Evolutionary conservation across 2,888 invertebrate genomes (phyloP), one percentile per base, ranked within the genome.

Genomic region (Chymomyza caudatula): DNA sequence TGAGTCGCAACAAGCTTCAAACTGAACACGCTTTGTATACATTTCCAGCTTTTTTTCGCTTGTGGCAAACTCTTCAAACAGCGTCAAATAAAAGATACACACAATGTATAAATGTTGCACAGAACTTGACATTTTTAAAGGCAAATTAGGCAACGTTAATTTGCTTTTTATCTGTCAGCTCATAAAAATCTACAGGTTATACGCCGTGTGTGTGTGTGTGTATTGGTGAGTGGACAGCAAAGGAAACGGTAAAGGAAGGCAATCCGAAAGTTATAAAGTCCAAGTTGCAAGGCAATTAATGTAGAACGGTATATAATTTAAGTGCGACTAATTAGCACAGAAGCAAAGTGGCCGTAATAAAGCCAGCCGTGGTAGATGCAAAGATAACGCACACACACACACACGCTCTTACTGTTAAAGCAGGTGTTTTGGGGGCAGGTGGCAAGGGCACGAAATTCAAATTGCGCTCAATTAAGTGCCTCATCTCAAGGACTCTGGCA

Each of bases 291-390:
- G 59, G 62, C 85, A 86, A 86, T 82, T 85, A 82, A 78, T 73
- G 76, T 51, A n/a, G 51, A 13, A 17, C 22, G 51, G 20, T 20
- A 20, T 20, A 51, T 60, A 57, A 69, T 71, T 73, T 69, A 49
- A 67, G 58, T 73, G 69, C 74, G 74, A 74, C 78, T 86, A 88
- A 88, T 87, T 87, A 87, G 74, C 79, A 69, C 51, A 58, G 63
- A 66, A 73, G 70, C 76, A 71, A 78, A 76, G 67, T 76, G 75
- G 63, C 22, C 49, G 22, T 47, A 29, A 17, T 6, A 25, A 17
- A 37, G 53, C 8, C 15, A 8, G 55, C 42, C 22, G 60, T 61
- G 68, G 62, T 57, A 66, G 68, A 73, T 64, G 60, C 51, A 52
- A 63, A 80, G 85, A 86, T 86, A 82, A 62, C 71, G 47, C 57